A percentile compares a stretch with the other conserved stretches of the same genome.
These are phyloP conservation scores for Eudasyphora cyanicolor DNA, from an alignment of 2,888 invertebrate genomes.

Conservation along the genomic window DNA sequence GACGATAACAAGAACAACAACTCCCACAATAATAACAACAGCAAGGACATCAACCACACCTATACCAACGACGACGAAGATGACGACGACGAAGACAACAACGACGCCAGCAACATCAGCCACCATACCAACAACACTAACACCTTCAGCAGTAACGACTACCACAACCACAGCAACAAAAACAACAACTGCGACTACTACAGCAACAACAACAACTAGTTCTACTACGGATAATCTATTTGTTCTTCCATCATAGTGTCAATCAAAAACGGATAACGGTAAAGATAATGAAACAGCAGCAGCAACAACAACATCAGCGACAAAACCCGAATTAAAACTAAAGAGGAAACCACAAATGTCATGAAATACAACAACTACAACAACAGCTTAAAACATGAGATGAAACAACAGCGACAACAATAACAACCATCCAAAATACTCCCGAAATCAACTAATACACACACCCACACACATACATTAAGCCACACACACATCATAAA, in stretches of 20 bases:
- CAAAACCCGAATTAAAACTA: constrained; percentile 1
- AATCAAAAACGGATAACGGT: constrained; percentile 75
- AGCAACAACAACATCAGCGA: constrained; percentile 18
- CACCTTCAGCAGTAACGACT: constrained; percentile 42
- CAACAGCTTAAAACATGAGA: not conserved
- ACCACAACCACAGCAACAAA: constrained; percentile 39
- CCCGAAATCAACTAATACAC: constrained; percentile 14
- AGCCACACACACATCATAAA: too few relatives aligned
- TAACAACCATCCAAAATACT: not conserved
- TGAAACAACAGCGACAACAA: not conserved
- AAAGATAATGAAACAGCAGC: constrained; percentile 58
- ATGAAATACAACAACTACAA: not conserved
- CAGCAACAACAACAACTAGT: constrained; percentile 50
- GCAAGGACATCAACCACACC: constrained; percentile 53
- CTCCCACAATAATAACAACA: constrained; percentile 42
- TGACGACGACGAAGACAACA: constrained; percentile 15
- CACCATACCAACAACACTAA: constrained; percentile 55
- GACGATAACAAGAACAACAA: constrained; percentile 65
- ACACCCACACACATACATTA: too few relatives aligned
- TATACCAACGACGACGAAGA: constrained; percentile 41
- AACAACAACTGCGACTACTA: constrained; percentile 38
- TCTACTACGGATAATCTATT: constrained; percentile 78
- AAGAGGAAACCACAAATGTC: constrained; percentile 4
- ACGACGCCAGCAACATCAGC: constrained; percentile 43
- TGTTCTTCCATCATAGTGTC: constrained; percentile 81